These are phyloP conservation scores for Drosophila nigricruria DNA, from an alignment of 2,888 invertebrate genomes.

Conservation along the genomic window DNA sequence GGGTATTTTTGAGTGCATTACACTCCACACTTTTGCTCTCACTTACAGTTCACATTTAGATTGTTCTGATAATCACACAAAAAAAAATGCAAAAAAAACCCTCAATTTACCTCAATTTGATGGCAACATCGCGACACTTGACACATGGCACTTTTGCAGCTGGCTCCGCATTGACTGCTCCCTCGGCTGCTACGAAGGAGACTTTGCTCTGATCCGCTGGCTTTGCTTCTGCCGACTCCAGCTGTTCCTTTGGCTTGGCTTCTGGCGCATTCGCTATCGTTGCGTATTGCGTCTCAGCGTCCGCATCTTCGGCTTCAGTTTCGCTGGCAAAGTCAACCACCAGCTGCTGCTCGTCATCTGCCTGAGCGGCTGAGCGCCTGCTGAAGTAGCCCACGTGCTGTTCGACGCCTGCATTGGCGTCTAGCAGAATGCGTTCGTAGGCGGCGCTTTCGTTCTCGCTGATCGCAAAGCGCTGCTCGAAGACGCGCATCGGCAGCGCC, in stretches of 20 bases:
- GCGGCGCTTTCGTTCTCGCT: constrained; percentile 77
- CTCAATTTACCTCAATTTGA: constrained; percentile 79
- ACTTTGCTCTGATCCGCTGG: not conserved
- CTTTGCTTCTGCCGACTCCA: not conserved
- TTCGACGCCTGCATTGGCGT: constrained; percentile 77
- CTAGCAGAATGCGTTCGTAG: constrained; percentile 76
- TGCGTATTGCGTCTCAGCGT: constrained; percentile 62
- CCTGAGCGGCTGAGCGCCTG: constrained; percentile 20
- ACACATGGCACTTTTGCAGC: constrained; percentile 79
- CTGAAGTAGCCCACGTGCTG: constrained; percentile 84
- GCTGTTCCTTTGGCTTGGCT: not conserved
- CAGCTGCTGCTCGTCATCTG: constrained; percentile 52
- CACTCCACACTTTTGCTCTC: not conserved
- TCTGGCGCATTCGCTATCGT: constrained; percentile 40
- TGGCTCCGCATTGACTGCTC: constrained; percentile 4
- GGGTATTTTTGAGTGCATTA: not conserved
- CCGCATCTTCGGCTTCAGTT: constrained; percentile 54
- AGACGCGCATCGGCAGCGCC: constrained; percentile 79
- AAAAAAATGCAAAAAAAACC: not conserved
- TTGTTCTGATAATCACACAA: not conserved
- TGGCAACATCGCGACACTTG: constrained; percentile 82
- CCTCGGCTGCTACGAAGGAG: not conserved
- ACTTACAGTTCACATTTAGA: not conserved
- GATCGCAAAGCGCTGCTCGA: constrained; percentile 74
- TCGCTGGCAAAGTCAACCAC: constrained; percentile 72